phyloP scores from a whole-genome alignment of 2,113 vertebrate genomes.

The Plectropomus leopardus region DNA sequence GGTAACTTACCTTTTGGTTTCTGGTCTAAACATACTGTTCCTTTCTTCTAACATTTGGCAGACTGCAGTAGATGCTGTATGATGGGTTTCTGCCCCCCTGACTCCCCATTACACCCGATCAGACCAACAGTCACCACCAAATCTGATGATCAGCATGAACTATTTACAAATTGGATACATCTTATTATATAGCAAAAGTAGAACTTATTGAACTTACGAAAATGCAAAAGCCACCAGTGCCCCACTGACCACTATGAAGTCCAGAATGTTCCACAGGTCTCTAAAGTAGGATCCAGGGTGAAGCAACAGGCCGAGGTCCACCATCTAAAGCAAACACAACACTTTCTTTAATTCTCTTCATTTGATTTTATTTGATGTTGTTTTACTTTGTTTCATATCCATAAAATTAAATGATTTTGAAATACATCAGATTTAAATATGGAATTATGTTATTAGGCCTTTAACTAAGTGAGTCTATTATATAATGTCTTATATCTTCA shows the following conservation, averaged over 20 bases:
- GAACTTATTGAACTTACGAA: conserved; percentile 90
- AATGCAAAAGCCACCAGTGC: conserved; percentile 98
- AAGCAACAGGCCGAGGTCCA: conserved; percentile 85
- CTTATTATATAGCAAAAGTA: not conserved
- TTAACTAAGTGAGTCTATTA: not conserved
- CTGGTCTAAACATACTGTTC: not conserved
- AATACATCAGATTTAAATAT: not conserved
- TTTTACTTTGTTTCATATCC: not conserved
- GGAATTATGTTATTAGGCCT: not conserved
- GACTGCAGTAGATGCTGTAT: not conserved
- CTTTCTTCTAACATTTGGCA: not conserved
- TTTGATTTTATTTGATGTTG: not conserved
- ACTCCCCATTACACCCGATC: not conserved
- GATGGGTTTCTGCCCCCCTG: not conserved
- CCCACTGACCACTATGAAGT: conserved; percentile 99
- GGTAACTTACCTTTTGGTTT: not conserved
- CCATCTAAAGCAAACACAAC: conserved; percentile 79
- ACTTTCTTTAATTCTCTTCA: not conserved
- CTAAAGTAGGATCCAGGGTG: conserved; percentile 86
- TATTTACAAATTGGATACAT: not conserved
- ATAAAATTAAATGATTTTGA: not conserved
- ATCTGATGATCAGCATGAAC: not conserved
- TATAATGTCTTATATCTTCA: not conserved
- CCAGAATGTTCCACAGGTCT: conserved; percentile 94
- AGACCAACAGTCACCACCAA: not conserved